Base-by-base conservation (phyloP, 2,113 vertebrate species). In the Carollia perspicillata region DNA sequence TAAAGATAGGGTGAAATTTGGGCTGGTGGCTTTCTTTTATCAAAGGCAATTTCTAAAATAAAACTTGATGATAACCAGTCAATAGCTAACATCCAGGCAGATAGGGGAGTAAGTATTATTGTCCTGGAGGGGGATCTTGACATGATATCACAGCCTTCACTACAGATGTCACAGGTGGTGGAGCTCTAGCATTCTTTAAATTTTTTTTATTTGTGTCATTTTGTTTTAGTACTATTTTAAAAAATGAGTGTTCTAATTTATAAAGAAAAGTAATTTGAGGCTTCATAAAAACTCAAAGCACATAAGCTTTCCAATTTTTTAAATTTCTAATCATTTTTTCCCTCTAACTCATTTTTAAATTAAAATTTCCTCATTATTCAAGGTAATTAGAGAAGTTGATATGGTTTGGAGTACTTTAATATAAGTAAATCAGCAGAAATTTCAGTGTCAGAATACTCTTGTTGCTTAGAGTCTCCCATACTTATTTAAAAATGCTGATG, bases 251-350 rank as follows among this genome's bases (percentile, higher is more conserved):
- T 83, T 78, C 74, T 86, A 10, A 84, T 77, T 95, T 95, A 33
- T 11, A 42, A 90, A 94, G 93, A 85, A 95, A 81, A 26, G 17
- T 40, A 35, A 92, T 10, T 69, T 84, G 9, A 77, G 85, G 40
- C 17, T 65, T 86, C 58, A 80, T 51, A 47, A 80, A 93, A 95
- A 79, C 8, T 12, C 55, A 80, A 83, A 85, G 49, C 17, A 49
- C 14, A 30, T 22, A 84, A 79, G 28, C 6, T 87, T 94, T 93
- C 26, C 20, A 93, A 84, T 75, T 97, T 94, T n/a, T 60, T 83
- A 89, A 86, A 92, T 83, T 94, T 79, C 47, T 65, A 51, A 93
- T 69, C 5, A 23, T 16, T 78, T 78, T 55, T 72, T 84, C 66
- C 55, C 8, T 8, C 30, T 66, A 33, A 78, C 18, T 72, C 3